Conservation (phyloP, 2,888 invertebrate species). For the Tanytarsus gracilentus region DNA sequence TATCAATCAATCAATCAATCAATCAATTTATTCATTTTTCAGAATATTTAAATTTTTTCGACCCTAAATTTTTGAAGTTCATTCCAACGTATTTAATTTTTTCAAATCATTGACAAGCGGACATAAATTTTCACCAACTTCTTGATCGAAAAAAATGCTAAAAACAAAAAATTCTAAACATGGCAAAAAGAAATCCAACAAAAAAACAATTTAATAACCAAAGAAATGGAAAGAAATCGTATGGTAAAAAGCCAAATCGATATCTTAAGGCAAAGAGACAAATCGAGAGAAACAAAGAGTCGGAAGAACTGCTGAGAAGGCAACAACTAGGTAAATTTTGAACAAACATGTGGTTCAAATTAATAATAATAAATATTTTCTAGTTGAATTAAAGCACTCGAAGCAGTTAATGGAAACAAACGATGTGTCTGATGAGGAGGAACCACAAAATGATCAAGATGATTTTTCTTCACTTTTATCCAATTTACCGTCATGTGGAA, state of each 20-base stretch:
- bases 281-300: constrained; percentile 38
- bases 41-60: no score
- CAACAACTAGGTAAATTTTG: constrained; percentile 33
- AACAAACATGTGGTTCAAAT: constrained; percentile 24
- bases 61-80: no score
- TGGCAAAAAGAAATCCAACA: neutral
- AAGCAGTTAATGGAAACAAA: neutral
- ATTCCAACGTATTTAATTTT: no score
- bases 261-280: constrained; percentile 32
- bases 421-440: constrained; percentile 31
- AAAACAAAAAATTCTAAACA: neutral
- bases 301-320: constrained; percentile 35
- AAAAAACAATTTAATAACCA: neutral
- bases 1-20: no score
- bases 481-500: no score
- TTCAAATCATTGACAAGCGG: no score
- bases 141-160: no score
- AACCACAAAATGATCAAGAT: constrained; percentile 28
- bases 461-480: constrained; percentile 35
- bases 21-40: no score
- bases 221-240: neutral
- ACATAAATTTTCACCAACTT: no score
- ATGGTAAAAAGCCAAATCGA: constrained; percentile 9
- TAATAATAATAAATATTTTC: neutral
- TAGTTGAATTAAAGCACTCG: constrained; percentile 16